Evolutionary conservation across 2,888 invertebrate genomes (phyloP).

Genomic region (Patella ulyssiponensis): DNA sequence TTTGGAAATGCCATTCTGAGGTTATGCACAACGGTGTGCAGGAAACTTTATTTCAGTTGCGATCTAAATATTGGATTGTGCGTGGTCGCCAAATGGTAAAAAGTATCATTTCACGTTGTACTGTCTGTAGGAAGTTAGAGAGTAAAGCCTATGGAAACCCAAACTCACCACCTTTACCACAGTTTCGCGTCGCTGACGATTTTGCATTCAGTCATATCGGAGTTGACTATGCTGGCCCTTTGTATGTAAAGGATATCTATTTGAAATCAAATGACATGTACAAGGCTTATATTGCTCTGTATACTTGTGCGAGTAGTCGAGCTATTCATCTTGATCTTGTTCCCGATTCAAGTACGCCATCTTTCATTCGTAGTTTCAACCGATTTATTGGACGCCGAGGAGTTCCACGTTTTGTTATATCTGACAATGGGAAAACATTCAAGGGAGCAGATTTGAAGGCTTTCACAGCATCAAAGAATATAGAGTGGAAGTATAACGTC

Average conservation of each 20-base stretch:
- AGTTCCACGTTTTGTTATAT: not conserved
- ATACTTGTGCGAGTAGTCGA: not conserved
- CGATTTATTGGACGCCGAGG: not conserved
- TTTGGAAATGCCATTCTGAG: not conserved
- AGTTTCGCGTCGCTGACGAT: not conserved
- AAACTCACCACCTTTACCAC: not conserved
- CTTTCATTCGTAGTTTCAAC: not conserved
- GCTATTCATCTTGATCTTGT: not conserved
- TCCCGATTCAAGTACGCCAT: not conserved
- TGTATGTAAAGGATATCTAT: not conserved
- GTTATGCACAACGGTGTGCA: slow-evolving; percentile 5
- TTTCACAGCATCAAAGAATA: not conserved
- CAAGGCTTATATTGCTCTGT: not conserved
- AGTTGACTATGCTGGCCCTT: not conserved
- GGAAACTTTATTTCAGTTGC: slow-evolving; percentile 1
- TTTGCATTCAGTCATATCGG: not conserved
- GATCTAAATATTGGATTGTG: slow-evolving; percentile 3
- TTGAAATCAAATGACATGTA: not conserved
- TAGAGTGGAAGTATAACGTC: not conserved
- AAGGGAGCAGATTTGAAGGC: not conserved
- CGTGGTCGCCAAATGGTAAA: not conserved
- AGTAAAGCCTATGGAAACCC: not conserved
- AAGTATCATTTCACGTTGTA: not conserved
- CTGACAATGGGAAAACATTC: not conserved
- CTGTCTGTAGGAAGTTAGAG: not conserved